Evolutionary conservation across 2,888 invertebrate species (phyloP).

Genomic region (Galerucella nymphaeae): DNA sequence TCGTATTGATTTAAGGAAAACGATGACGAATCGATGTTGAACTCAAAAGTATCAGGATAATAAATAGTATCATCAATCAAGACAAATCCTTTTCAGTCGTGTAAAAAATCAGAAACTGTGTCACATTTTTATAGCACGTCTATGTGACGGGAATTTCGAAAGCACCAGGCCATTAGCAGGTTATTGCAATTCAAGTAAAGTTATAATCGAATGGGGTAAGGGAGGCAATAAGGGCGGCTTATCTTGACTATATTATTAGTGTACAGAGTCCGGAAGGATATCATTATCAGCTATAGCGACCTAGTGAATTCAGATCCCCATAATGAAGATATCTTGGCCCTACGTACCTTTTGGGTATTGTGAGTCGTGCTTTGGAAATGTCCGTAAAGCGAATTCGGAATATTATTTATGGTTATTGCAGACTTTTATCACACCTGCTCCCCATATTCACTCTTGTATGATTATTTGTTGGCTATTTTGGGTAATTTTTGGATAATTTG

Average conservation of each 20-base stretch:
- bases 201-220: conserved; percentile 37
- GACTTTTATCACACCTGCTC: conserved; percentile 14
- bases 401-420: conserved; percentile 28
- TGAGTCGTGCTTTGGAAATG: conserved; percentile 16
- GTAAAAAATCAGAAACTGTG: conserved; percentile 29
- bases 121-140: conserved; percentile 33
- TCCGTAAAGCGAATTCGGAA: conserved; percentile 26
- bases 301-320: conserved; percentile 50
- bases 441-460: not conserved
- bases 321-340: conserved; percentile 39
- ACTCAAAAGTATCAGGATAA: conserved; percentile 8
- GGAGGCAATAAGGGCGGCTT: conserved; percentile 51
- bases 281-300: conserved; percentile 60
- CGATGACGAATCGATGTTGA: conserved; percentile 2
- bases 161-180: conserved; percentile 34
- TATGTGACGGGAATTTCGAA: conserved; percentile 26
- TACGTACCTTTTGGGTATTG: conserved; percentile 18
- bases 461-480: not conserved
- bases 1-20: not conserved
- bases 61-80: conserved; percentile 27
- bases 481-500: not conserved
- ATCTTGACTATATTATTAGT: conserved; percentile 61
- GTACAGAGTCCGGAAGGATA: conserved; percentile 60
- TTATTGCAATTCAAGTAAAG: conserved; percentile 35
- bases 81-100: conserved; percentile 13